Evolutionary conservation across 2,113 vertebrate genomes (phyloP), one percentile per base, ranked within the genome.

Genomic region (Corythornis cristatus): DNA sequence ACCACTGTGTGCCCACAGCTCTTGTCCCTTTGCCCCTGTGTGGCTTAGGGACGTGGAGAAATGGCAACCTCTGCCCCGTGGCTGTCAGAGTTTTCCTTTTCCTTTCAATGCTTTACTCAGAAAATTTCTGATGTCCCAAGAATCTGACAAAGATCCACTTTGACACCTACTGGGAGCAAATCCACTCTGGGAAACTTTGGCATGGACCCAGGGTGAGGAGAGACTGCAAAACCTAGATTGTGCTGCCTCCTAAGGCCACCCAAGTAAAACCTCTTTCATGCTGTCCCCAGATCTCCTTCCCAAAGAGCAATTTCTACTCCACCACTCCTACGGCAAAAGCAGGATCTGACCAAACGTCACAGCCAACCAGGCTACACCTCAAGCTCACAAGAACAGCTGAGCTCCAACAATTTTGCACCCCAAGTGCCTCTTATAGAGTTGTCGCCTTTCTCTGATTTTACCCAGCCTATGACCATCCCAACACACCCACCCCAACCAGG

Each of bases 401-500:
- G 56, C 31, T 58, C 76, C 93, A 46, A 26, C 21, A 45, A 19
- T 43, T 72, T n/a, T n/a, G 21, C 37, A 42, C 31, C 46, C 46
- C 11, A 31, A 42, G 8, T 10, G 25, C 28, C 2, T 80, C 61
- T 65, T 5, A 61, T n/a, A 58, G 31, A 54, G 31, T 16, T 70
- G 16, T n/a, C 0, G 0, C 12, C 13, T 42, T 50, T 43, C 51
- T 46, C 60, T 74, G 37, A 28, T 18, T 54, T 62, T 48, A 31
- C 37, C 15, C 37, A 60, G 15, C 12, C 75, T 6, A 1, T 5
- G 26, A 42, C 18, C 48, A 65, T 22, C 74, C 43, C 61, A 54
- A 11, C 2, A 8, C 18, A 5, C 18, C 3, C 0, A 7, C 20
- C 5, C 0, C 8, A 40, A 42, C 33, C 10, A 5, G 33, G 37